Evolutionary conservation across 2,797 vertebrate genomes (phyloP).

Genomic region (Hyperoplus immaculatus): DNA sequence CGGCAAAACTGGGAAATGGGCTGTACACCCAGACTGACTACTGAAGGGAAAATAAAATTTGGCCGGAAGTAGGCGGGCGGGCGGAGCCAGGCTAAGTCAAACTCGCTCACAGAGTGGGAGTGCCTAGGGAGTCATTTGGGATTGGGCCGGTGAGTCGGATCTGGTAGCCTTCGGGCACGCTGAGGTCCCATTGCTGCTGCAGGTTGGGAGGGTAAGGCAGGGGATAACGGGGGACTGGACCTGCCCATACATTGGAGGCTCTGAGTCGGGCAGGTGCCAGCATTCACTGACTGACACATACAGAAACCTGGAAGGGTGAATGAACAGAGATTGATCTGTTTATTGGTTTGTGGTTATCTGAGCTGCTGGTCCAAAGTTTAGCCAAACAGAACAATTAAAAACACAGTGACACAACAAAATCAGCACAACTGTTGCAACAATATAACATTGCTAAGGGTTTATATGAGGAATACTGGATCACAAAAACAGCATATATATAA

Average conservation of each 20-base stretch:
- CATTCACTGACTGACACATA: conserved; percentile 50
- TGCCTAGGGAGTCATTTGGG: no score
- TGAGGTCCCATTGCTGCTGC: conserved; percentile 85
- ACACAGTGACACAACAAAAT: conserved; percentile 54
- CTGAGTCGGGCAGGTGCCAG: conserved; percentile 30
- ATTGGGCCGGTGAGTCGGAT: conserved; percentile 89
- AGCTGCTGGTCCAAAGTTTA: conserved; percentile 67
- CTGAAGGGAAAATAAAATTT: no score
- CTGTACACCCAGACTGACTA: no score
- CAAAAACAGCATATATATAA: background rate
- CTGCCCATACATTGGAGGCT: conserved; percentile 69
- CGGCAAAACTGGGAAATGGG: no score
- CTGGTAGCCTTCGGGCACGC: conserved; percentile 88
- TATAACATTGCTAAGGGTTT: conserved; percentile 3
- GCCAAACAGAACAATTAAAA: conserved; percentile 63
- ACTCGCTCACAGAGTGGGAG: no score
- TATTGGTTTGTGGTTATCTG: conserved; percentile 36
- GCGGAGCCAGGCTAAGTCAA: no score
- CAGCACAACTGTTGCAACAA: conserved; percentile 12
- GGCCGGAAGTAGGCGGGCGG: no score
- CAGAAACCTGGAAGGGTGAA: conserved; percentile 63
- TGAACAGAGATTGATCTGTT: conserved; percentile 53
- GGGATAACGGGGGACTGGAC: conserved; percentile 87
- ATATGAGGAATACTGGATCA: background rate
- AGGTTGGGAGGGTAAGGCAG: conserved; percentile 70